phyloP scores from a whole-genome alignment of 2,113 vertebrate species.

The Trinectes maculatus region DNA sequence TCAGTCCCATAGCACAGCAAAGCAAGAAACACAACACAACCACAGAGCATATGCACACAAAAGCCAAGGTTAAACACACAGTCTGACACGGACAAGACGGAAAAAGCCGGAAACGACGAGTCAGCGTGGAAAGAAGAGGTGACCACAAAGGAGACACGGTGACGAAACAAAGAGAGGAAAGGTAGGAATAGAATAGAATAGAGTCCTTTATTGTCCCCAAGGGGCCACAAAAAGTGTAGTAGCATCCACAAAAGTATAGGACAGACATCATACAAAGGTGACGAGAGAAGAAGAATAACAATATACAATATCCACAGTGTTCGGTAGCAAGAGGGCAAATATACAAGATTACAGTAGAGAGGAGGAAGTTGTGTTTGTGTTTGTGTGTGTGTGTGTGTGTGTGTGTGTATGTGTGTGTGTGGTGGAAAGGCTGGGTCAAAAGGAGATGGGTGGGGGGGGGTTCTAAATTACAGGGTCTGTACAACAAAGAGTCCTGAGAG shows the following conservation, averaged over 20 bases:
- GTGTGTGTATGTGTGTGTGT: background rate
- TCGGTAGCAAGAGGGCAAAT: conserved; percentile 81
- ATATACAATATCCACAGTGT: conserved; percentile 87
- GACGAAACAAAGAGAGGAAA: conserved; percentile 73
- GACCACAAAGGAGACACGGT: conserved; percentile 59
- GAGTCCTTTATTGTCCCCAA: conserved; percentile 84
- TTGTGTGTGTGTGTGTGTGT: conserved; percentile 16
- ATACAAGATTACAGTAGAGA: conserved; percentile 82
- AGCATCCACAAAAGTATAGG: conserved; percentile 81
- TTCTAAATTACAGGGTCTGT: conserved; percentile 78
- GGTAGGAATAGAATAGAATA: conserved; percentile 83
- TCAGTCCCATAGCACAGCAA: conserved; percentile 75
- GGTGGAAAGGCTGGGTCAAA: conserved; percentile 36
- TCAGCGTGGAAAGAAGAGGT: conserved; percentile 33
- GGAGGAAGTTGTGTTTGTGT: conserved; percentile 30
- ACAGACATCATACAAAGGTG: conserved; percentile 85
- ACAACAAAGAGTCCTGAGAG: conserved; percentile 82
- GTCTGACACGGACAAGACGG: conserved; percentile 38
- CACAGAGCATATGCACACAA: conserved; percentile 28
- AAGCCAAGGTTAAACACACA: conserved; percentile 36
- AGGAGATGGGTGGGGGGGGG: conserved; percentile 46
- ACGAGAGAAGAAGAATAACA: conserved; percentile 80
- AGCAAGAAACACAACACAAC: conserved; percentile 56
- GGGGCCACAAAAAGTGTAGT: conserved; percentile 75
- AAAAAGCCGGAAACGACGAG: conserved; percentile 44